Base-by-base conservation (phyloP, 1,140 invertebrate species). In the Dreissena polymorpha region DNA sequence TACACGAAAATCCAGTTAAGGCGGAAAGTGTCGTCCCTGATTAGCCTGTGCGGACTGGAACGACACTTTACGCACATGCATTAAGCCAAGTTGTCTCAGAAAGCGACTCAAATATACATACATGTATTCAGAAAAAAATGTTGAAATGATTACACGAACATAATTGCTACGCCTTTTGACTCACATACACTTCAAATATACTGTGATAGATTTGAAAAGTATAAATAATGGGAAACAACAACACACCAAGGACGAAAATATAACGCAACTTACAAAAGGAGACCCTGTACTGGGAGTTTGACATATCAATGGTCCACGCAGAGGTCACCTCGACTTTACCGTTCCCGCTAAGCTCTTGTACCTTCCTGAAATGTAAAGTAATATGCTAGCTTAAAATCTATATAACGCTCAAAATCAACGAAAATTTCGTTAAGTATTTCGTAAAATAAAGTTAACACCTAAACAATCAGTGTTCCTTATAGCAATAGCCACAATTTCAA, bases 221-320 rank as follows among this genome's bases (percentile, higher is more conserved):
- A 60, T 2, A 23, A 2, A 60, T 18, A 60, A 3, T 23, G 21
- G 21, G 6, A 2, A 60, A 60, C 2, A 6, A 12, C 6, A 10
- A 6, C 12, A 60, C 57, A 10, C 16, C 21, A 23, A n/a, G 2
- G 21, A 60, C 6, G 16, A 60, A 60, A n/a, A n/a, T n/a, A 23
- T n/a, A 60, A 60, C 57, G 10, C 57, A 70, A 83, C 86, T 77
- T 73, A 86, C 86, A 86, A 69, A 86, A 86, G 10, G 83, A 82
- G 16, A 86, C 71, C 39, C 84, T 76, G 53, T 23, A 77, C 57
- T 55, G 70, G 50, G 25, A 25, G 6, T 23, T 29, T 10, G 57
- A 64, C 0, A 85, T 25, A 50, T 78, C 64, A 18, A 86, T 27
- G 57, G 70, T 80, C 86, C 86, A 86, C 7, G 83, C 86, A 51